Base-by-base conservation (phyloP, 1,140 invertebrate genomes). In the Lasaia peninsularis region DNA sequence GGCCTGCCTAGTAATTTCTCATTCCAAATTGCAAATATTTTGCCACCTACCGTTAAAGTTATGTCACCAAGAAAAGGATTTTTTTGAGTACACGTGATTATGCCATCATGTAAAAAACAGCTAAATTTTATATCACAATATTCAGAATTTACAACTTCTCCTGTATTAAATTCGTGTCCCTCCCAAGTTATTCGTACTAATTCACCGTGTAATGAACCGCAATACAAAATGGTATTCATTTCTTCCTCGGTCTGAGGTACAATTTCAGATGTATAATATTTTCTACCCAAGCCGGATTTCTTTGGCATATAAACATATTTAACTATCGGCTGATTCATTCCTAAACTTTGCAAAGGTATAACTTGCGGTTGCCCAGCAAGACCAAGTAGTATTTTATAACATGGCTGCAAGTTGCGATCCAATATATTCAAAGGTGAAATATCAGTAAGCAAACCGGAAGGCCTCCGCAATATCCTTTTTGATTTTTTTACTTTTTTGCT, bases 31-130 rank as follows among this genome's bases (percentile, higher is more conserved):
- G 86, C 86, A 70, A 88, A 85, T 62, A 88, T 79, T 75, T 88
- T 88, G 16, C 86, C 86, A 24, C 86, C 86, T 14, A 86, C 75
- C 12, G 86, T 85, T 28, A 92, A 75, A 35, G 92, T 89, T 3
- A 92, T 60, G 50, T 91, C 76, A 6, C 75, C 70, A 9, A 91
- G 77, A 58, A 91, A 90, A 6, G 86, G 89, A 66, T 93, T 93
- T 73, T 91, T 90, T 28, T 90, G 71, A 2, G 90, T 71, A 20
- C 90, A 79, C 0, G 89, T 86, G 11, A 95, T 73, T 2, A 93
- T 91, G 0, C 94, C 94, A 69, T 95, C 93, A 67, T 95, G 94
- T 52, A 93, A 90, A 58, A 71, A 80, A 62, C 89, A 89, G 58
- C 80, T 70, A 67, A 78, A 89, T 24, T 80, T 55, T 73, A 90